Conservation (phyloP, 2,888 invertebrate species). For the Willowsia nigromaculata region DNA sequence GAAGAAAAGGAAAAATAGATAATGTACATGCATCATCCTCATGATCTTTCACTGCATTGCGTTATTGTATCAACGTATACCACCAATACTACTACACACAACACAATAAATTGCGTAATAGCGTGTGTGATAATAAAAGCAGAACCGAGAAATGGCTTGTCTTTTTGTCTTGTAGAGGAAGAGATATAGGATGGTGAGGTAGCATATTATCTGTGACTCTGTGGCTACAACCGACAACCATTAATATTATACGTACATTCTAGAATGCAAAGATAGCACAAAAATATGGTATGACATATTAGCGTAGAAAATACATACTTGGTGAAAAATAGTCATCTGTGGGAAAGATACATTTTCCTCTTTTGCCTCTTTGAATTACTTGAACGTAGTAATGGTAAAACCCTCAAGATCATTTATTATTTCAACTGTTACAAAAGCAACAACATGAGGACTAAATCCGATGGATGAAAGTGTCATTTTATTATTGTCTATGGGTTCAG, state of each 20-base stretch:
- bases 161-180: not conserved
- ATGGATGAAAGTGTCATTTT: not conserved
- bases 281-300: not conserved
- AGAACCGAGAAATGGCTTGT: not conserved
- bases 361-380: not conserved
- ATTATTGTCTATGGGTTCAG: not conserved
- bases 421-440: constrained; percentile 6
- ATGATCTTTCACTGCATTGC: not conserved
- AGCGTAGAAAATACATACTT: not conserved
- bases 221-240: not conserved
- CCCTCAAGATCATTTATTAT: constrained; percentile 19
- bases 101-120: not conserved
- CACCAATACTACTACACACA: too few species aligned
- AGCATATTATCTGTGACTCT: not conserved
- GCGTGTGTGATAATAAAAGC: not conserved
- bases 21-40: not conserved
- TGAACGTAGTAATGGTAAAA: not conserved
- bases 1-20: not conserved
- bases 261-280: not conserved
- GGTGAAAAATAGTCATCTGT: not conserved
- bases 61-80: not conserved
- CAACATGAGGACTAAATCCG: not conserved
- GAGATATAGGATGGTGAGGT: not conserved
- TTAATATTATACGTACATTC: not conserved
- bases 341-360: constrained; percentile 5